Percentiles rank a stretch among this genome's conserved stretches.
phyloP scores from a whole-genome alignment of 2,113 vertebrate genomes.

The Corythornis vintsioides region DNA sequence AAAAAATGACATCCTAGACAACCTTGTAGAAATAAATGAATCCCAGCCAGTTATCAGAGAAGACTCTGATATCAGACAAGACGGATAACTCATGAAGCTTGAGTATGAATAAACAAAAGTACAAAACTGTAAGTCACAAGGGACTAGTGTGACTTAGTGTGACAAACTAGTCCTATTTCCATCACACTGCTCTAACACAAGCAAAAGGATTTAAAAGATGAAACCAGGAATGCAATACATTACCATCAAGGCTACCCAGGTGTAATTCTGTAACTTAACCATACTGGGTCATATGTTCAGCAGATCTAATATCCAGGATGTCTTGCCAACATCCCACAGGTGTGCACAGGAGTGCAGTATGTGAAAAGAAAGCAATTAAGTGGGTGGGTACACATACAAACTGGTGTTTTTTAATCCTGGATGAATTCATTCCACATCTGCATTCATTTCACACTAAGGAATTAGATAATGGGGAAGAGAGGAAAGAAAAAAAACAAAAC shows the following conservation, averaged over 20 bases:
- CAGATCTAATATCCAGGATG: not conserved
- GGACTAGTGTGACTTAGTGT: too few species aligned
- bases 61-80: not conserved
- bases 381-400: conserved; percentile 23
- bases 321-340: conserved; percentile 39
- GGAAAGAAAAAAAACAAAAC: too few species aligned
- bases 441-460: conserved; percentile 15
- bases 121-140: not conserved
- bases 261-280: conserved; percentile 16
- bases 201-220: not conserved
- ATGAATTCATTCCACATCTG: conserved; percentile 44
- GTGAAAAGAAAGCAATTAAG: conserved; percentile 53
- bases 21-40: not conserved
- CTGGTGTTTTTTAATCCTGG: conserved; percentile 23
- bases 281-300: not conserved
- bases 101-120: not conserved
- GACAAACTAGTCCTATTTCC: not conserved
- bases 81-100: not conserved
- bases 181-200: not conserved
- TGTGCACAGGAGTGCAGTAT: not conserved
- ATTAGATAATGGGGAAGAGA: not conserved
- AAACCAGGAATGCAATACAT: not conserved
- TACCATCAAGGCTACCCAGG: not conserved
- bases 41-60: not conserved
- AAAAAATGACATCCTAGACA: not conserved